Base-by-base conservation (phyloP, 2,113 vertebrate genomes). In the Recurvirostra avosetta region DNA sequence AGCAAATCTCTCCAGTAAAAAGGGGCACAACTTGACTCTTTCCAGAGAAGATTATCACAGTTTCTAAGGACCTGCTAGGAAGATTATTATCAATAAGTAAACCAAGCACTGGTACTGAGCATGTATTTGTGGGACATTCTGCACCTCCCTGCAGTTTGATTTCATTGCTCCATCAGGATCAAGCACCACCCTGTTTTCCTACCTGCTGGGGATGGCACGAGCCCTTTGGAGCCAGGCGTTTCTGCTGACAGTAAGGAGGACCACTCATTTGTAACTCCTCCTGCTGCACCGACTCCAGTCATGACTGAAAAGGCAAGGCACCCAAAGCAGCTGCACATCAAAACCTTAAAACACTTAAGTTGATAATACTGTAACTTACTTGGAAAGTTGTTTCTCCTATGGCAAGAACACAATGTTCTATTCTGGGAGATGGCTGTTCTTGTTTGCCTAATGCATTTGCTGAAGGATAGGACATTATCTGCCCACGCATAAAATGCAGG, bases 371-470 rank as follows among this genome's bases (percentile, higher is more conserved):
- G 34, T 55, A 38, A 65, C 38, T 88, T 58, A 50, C 45, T 25
- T 49, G 26, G n/a, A 45, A 55, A 25, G n/a, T 58, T 83, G 72
- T 89, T 70, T 58, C 70, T 77, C 22, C 41, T n/a, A 21, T 9
- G 26, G 89, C 71, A 91, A 88, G 75, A 95, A 49, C 27, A 59
- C 34, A 32, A 5, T 11, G 38, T 80, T 76, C 94, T 97, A 70
- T 97, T 97, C 96, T 84, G 68, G 80, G 93, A 96, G 89, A 92
- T 12, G 18, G 79, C 43, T 95, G 45, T 67, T 92, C 75, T 79
- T 29, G 5, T 94, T 89, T 87, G 80, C 52, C 79, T 96, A 95
- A 96, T 96, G 87, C 90, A 91, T 83, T 90, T 96, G 74, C 85
- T 91, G 92, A 96, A 75, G 45, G 81, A 87, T 15, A 47, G 91